Base-by-base conservation (phyloP, 2,113 vertebrate genomes). In the Neotragus moschatus region DNA sequence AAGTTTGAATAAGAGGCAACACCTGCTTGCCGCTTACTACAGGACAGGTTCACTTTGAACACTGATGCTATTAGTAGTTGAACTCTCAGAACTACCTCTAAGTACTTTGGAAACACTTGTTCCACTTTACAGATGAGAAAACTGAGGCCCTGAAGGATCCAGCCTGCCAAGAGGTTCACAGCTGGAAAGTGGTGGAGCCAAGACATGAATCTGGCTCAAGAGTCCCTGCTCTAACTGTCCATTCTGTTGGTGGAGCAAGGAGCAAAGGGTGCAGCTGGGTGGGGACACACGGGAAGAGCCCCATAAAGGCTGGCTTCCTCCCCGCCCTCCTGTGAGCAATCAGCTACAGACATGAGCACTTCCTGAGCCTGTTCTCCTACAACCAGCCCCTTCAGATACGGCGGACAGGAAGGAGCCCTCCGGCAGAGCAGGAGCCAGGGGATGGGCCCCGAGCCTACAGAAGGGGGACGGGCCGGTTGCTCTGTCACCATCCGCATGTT, bases 221-320 rank as follows among this genome's bases (percentile, higher is more conserved):
- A 86, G 82, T 25, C 23, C 4, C 15, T 7, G 25, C 81, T 82
- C 88, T 43, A 14, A n/a, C 25, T 2, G 11, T 81, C 49, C 16
- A 60, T 36, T 61, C 9, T 2, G 13, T 5, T 7, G 19, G 26
- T 14, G 5, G 75, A 55, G 28, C 36, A 28, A 47, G 43, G 70
- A 55, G 15, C 25, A 28, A 56, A 53, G 17, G 0, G 6, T 2
- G 1, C 53, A n/a, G 63, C 23, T 1, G 0, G 16, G 25, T 23
- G 55, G 91, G 73, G 19, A 39, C 53, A 28, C n/a, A 4, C 0
- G 2, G 43, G 77, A 39, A 51, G 73, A n/a, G 39, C 47, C 43
- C 56, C n/a, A 6, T 6, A 16, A 53, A 33, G 8, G 39, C 79
- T 49, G 33, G 84, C 55, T 70, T 15, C 85, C 60, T 75, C 70